phyloP scores from a whole-genome alignment of 2,888 invertebrate genomes.

The Lordiphosa andalusiaca region DNA sequence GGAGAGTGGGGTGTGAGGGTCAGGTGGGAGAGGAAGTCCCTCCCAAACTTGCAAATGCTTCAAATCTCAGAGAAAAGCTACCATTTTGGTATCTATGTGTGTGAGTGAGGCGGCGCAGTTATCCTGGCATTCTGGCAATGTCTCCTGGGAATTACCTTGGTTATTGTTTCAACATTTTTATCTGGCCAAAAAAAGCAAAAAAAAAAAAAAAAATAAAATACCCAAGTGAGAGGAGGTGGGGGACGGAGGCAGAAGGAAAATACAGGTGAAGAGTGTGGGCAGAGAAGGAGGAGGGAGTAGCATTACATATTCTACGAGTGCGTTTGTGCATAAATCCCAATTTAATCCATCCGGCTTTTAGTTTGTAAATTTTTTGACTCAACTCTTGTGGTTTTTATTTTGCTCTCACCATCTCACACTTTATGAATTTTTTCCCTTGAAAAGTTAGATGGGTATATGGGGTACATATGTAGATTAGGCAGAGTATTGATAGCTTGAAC shows the following conservation, averaged over 20 bases:
- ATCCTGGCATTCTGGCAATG: conserved; percentile 51
- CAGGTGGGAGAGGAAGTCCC: too few relatives aligned
- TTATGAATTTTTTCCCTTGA: background rate
- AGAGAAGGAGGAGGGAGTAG: background rate
- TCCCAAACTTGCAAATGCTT: conserved; percentile 37
- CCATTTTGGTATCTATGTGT: conserved; percentile 3
- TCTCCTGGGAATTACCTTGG: conserved; percentile 61
- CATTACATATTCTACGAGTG: conserved; percentile 44
- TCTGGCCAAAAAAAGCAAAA: conserved; percentile 43
- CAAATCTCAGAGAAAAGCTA: conserved; percentile 43
- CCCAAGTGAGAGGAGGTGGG: background rate
- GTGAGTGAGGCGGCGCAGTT: conserved; percentile 18
- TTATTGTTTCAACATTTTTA: conserved; percentile 69
- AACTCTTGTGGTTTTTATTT: conserved; percentile 8
- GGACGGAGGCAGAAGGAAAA: background rate
- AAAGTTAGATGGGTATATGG: background rate
- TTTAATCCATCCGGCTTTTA: conserved; percentile 67
- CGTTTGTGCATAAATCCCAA: conserved; percentile 66
- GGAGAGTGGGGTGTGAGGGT: too few relatives aligned
- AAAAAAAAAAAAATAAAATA: conserved; percentile 17
- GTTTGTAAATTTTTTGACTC: conserved; percentile 51
- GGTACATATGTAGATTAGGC: background rate
- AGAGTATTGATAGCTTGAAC: too few relatives aligned
- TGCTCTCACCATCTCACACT: conserved; percentile 8
- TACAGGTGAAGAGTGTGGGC: conserved; percentile 12